A percentile compares a stretch with the other conserved stretches of the same genome.
These are phyloP conservation scores for Alethe castanea DNA, from an alignment of 2,113 vertebrate species.

Conservation along the genomic window DNA sequence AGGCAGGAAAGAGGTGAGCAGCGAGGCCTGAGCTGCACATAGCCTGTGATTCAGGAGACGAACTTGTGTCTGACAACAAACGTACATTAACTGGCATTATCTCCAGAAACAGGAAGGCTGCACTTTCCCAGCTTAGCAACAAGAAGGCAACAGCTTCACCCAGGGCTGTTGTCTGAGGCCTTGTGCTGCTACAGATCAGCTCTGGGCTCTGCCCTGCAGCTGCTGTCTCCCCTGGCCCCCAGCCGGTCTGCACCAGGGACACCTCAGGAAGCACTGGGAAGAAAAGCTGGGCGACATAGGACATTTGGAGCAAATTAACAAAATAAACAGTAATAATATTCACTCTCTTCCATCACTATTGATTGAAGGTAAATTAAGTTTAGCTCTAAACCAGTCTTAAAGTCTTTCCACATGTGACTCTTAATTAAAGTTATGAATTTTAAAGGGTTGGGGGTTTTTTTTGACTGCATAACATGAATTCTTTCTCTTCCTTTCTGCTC, in stretches of 20 bases:
- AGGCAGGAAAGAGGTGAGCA: neutral
- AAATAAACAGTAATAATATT: conserved; percentile 24
- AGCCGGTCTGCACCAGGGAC: fast-evolving
- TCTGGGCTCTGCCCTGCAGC: fast-evolving
- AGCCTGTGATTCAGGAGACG: neutral
- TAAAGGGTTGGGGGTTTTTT: neutral
- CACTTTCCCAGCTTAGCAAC: neutral
- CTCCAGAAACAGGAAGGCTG: neutral
- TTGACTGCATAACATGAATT: neutral
- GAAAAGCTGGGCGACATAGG: neutral
- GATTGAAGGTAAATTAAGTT: conserved; percentile 52
- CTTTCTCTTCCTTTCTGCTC: conserved; percentile 12
- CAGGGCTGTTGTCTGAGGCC: neutral
- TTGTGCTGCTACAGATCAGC: fast-evolving
- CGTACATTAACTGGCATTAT: neutral
- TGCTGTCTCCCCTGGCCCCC: fast-evolving
- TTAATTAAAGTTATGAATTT: conserved; percentile 62
- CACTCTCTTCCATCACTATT: neutral
- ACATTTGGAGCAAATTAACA: conserved; percentile 36
- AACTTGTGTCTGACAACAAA: neutral
- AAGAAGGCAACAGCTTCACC: neutral
- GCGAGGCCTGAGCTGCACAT: neutral
- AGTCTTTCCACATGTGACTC: conserved; percentile 20
- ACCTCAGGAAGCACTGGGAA: neutral
- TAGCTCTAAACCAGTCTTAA: conserved; percentile 37